These are phyloP conservation scores for Papilio polyxenes DNA, from an alignment of 1,140 invertebrate genomes.

Conservation along the genomic window DNA sequence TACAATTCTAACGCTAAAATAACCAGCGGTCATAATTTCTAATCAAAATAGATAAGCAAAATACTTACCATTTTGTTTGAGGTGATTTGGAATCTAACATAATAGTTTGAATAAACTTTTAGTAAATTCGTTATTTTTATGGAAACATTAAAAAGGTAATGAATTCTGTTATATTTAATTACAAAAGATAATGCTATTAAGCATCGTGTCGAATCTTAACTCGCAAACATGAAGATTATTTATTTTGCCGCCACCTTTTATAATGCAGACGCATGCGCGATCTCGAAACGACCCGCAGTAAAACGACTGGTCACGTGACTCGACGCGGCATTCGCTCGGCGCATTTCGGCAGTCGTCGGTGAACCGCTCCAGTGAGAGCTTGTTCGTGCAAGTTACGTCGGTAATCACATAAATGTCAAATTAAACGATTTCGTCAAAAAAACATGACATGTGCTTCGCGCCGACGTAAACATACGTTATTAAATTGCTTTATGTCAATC, in stretches of 20 bases:
- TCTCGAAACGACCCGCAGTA: conserved; percentile 77
- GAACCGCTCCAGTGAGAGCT: conserved; percentile 54
- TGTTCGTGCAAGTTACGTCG: conserved; percentile 50
- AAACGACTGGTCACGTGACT: conserved; percentile 81
- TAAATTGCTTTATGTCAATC: conserved; percentile 51
- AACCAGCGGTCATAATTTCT: conserved; percentile 43
- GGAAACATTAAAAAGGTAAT: neutral
- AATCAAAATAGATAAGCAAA: neutral
- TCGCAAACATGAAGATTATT: conserved; percentile 54
- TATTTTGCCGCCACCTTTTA: conserved; percentile 74
- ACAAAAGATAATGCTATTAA: conserved; percentile 20
- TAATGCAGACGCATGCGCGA: conserved; percentile 67
- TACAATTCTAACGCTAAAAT: conserved; percentile 52
- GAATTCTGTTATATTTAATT: neutral
- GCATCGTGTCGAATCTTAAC: conserved; percentile 35
- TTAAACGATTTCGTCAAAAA: conserved; percentile 67
- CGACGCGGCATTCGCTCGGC: conserved; percentile 78
- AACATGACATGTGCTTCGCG: conserved; percentile 71
- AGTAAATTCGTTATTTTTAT: neutral
- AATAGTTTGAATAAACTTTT: neutral
- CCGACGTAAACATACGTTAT: conserved; percentile 62
- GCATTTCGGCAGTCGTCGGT: conserved; percentile 75
- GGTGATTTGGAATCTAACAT: neutral
- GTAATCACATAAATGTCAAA: conserved; percentile 73
- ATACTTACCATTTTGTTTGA: neutral